These are phyloP conservation scores for Mimumesa dahlbomi DNA, from an alignment of 2,888 invertebrate genomes.

Conservation along the genomic window DNA sequence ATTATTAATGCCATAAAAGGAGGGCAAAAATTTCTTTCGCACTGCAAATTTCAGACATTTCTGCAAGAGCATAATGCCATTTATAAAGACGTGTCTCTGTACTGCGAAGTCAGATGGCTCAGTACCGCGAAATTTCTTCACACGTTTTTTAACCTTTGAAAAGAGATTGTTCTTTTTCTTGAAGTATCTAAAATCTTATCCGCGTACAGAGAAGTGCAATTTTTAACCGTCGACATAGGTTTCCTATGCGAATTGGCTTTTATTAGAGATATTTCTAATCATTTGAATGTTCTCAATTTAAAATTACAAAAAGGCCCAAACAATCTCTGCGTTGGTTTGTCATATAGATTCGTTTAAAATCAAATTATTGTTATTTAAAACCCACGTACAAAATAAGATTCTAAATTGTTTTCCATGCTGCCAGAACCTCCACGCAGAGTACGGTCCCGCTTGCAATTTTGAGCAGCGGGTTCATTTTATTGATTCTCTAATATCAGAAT, in stretches of 20 bases:
- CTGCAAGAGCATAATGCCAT: not conserved
- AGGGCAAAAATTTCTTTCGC: not conserved
- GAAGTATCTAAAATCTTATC: not conserved
- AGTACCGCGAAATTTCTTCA: slow-evolving; percentile 2
- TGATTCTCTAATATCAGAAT: not conserved
- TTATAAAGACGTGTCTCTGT: not conserved
- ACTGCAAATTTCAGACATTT: slow-evolving; percentile 6
- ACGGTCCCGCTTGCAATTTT: not conserved
- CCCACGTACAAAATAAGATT: not conserved
- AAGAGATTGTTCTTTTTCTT: slow-evolving; percentile 1
- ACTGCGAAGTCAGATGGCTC: slow-evolving; percentile 3
- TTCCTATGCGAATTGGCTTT: not conserved
- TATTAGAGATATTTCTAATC: not conserved
- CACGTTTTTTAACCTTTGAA: slow-evolving; percentile 6
- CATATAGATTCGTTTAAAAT: not conserved
- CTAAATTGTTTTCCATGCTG: not conserved
- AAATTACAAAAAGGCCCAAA: not conserved
- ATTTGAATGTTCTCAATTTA: not conserved
- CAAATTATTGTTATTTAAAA: not conserved
- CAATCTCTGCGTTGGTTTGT: not conserved
- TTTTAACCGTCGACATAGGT: not conserved
- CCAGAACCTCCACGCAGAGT: not conserved
- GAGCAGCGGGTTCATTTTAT: not conserved
- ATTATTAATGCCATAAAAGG: slow-evolving; percentile 15
- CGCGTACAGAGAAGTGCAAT: not conserved